Conservation (phyloP, 1,140 invertebrate genomes). For the Pseudomyrmex gracilis region DNA sequence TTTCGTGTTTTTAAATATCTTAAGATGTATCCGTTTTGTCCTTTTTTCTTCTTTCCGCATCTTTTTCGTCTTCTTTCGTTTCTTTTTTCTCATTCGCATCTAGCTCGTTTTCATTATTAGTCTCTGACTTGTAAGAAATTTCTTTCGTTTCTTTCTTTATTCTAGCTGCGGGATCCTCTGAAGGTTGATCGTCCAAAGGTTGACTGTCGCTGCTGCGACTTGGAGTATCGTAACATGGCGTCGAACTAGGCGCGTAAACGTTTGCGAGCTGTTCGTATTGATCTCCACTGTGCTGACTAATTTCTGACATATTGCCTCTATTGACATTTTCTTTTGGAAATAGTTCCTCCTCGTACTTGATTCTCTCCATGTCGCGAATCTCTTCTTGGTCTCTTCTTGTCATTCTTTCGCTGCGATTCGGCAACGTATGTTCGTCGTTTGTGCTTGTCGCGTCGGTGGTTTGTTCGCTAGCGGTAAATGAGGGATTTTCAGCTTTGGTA, state of each 20-base stretch:
- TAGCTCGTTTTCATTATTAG: neutral
- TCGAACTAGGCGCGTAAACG: conserved; percentile 86
- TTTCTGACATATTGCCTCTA: conserved; percentile 72
- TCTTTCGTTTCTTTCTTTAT: conserved; percentile 38
- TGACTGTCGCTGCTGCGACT: conserved; percentile 77
- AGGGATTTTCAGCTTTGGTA: conserved; percentile 88
- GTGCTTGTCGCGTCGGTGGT: neutral
- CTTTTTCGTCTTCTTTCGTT: too few relatives aligned
- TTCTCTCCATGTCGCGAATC: conserved; percentile 71
- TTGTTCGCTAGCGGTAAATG: conserved; percentile 85
- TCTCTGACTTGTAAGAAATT: conserved; percentile 38
- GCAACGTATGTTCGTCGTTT: neutral
- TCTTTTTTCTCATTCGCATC: neutral
- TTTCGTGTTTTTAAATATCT: conserved; percentile 1
- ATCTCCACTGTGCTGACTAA: conserved; percentile 81
- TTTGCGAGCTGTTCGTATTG: conserved; percentile 86
- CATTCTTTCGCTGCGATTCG: conserved; percentile 77
- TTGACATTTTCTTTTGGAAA: conserved; percentile 73
- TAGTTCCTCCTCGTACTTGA: conserved; percentile 78
- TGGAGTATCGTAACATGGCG: conserved; percentile 85
- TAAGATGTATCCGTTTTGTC: neutral
- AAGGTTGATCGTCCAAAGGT: conserved; percentile 55
- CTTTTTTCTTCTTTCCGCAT: neutral
- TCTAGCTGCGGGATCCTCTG: neutral
- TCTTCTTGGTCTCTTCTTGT: conserved; percentile 79